phyloP scores from a whole-genome alignment of 2,888 invertebrate species.

The Drosophila peninsularis region DNA sequence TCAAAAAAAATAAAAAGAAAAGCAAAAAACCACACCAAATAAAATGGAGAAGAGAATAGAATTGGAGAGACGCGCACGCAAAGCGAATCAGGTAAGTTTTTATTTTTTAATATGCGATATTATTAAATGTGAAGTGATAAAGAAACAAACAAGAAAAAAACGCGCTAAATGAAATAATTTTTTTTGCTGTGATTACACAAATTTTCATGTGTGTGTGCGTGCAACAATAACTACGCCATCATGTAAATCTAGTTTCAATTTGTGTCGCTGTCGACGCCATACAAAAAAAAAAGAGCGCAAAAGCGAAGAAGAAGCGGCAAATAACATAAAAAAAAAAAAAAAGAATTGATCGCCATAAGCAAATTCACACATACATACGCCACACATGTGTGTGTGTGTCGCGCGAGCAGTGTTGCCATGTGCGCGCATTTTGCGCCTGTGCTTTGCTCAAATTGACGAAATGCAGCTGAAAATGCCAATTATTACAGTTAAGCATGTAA shows the following conservation, averaged over 20 bases:
- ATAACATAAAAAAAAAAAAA: constrained; percentile 51
- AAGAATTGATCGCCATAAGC: constrained; percentile 78
- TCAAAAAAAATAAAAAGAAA: background rate
- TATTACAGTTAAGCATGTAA: constrained; percentile 33
- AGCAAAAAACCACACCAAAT: constrained; percentile 39
- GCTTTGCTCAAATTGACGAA: constrained; percentile 41
- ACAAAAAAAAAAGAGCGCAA: constrained; percentile 53
- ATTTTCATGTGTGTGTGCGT: constrained; percentile 31
- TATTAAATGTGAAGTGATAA: background rate
- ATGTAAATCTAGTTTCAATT: constrained; percentile 75
- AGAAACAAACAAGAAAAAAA: constrained; percentile 28
- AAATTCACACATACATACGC: constrained; percentile 55
- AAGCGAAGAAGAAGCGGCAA: constrained; percentile 46
- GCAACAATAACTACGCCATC: constrained; percentile 63
- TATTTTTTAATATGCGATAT: no score
- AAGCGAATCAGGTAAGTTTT: constrained; percentile 93
- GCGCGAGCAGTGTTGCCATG: constrained; percentile 73
- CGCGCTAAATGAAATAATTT: constrained; percentile 49
- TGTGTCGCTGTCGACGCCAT: constrained; percentile 58
- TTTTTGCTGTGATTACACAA: constrained; percentile 45
- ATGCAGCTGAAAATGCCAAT: constrained; percentile 27
- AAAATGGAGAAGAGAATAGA: constrained; percentile 97
- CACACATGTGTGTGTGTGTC: constrained; percentile 39
- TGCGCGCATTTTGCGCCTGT: constrained; percentile 70
- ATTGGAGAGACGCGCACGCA: constrained; percentile 96